Base-by-base conservation (phyloP, 2,113 vertebrate species). In the Columbina picui region DNA sequence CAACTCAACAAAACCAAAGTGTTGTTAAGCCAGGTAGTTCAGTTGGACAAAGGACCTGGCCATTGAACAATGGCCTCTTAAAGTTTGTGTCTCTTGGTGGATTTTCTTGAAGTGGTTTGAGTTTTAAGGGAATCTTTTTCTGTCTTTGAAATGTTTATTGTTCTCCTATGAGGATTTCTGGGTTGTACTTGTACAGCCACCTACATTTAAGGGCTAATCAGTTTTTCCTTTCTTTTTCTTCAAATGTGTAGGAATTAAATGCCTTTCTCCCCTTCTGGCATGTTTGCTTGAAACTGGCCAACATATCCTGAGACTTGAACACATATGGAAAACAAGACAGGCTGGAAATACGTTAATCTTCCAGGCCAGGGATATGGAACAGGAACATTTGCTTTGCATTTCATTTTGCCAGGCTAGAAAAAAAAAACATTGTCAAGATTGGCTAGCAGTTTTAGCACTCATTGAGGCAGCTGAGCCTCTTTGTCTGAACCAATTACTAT, bases 401-500 rank as follows among this genome's bases (percentile, higher is more conserved):
- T 95, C 4, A 14, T 92, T 95, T 80, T 81, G 7, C 75, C 27
- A 93, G 73, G 43, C 49, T 92, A 7, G 83, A 70, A 11, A 87
- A 77, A 69, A 57, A 69, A 56, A 19, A 20, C 14, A 34, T 21
- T 74, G 34, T 77, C 34, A 63, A 45, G 80, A 64, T 27, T 81
- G 84, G 68, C 61, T 87, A 76, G 92, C 86, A 86, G 60, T n/a
- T 86, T 84, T 93, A 87, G 59, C 25, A 23, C 25, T 78, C 71
- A 45, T 3, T 43, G 67, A 80, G 75, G 52, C 64, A 95, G 92
- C 83, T 92, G 88, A 84, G 57, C 76, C 41, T 89, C 43, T 64
- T 4, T 6, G 5, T 95, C 79, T 93, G 85, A 87, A 86, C 43
- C 88, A 95, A 94, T 95, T 93, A 86, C n/a, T 67, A 45, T 52